Percentiles rank a stretch among this genome's conserved stretches.
phyloP scores from a whole-genome alignment of 2,888 invertebrate genomes.

The Euproctis similis region DNA sequence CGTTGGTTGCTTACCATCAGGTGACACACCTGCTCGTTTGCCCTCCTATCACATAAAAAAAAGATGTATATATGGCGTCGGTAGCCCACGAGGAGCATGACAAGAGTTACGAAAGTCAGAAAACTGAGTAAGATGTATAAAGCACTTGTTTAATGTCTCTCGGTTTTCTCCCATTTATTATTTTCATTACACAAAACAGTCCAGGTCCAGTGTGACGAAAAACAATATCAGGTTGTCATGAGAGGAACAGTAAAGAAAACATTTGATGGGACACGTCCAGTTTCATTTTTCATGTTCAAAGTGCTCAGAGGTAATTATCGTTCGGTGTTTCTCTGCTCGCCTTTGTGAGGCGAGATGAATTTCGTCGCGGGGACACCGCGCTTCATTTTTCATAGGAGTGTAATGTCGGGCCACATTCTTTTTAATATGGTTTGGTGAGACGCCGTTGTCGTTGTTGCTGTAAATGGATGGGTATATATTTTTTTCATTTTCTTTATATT shows the following conservation, averaged over 20 bases:
- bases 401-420: slow-evolving; percentile 3
- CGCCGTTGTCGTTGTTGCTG: too few relatives aligned
- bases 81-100: too few relatives aligned
- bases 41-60: too few relatives aligned
- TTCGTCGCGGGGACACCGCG: slow-evolving; percentile 6
- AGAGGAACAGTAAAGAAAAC: slow-evolving; percentile 13
- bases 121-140: too few relatives aligned
- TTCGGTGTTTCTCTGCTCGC: slow-evolving; percentile 6
- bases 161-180: too few relatives aligned
- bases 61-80: too few relatives aligned
- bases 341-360: slow-evolving; percentile 8
- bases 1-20: too few relatives aligned
- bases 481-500: background rate
- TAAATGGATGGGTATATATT: slow-evolving; percentile 1
- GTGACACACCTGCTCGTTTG: too few relatives aligned
- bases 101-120: too few relatives aligned
- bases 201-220: too few relatives aligned
- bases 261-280: slow-evolving; percentile 10
- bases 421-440: slow-evolving; percentile 10
- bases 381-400: slow-evolving; percentile 12
- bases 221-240: slow-evolving; percentile 9
- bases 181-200: too few relatives aligned
- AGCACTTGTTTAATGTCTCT: too few relatives aligned
- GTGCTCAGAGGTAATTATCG: slow-evolving; percentile 20
- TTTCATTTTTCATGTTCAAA: slow-evolving; percentile 22